These are phyloP conservation scores for Nothobranchius furzeri DNA, from an alignment of 2,113 vertebrate genomes.

Conservation along the genomic window DNA sequence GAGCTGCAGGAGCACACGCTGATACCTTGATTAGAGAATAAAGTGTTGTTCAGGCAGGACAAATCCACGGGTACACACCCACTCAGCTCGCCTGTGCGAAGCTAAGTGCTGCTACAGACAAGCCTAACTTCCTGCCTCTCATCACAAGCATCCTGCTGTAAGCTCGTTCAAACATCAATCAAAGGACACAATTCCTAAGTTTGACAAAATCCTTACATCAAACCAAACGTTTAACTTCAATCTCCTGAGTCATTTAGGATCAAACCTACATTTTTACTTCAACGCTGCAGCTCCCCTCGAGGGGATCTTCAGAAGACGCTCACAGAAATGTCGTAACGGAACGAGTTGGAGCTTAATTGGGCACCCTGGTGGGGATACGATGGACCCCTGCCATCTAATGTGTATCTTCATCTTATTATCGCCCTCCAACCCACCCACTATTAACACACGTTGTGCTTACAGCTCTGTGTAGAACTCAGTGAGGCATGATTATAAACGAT, in stretches of 20 bases:
- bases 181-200: too few relatives aligned
- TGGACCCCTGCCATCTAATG: slow-evolving; percentile 18
- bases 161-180: too few relatives aligned
- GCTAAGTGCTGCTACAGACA: slow-evolving; percentile 21
- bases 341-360: slow-evolving; percentile 27
- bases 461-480: neutral
- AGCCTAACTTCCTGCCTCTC: neutral
- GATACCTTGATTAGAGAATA: slow-evolving; percentile 36
- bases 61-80: slow-evolving; percentile 6
- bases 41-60: slow-evolving; percentile 20
- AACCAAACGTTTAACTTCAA: neutral
- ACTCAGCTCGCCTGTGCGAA: neutral
- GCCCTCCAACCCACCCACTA: neutral
- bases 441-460: neutral
- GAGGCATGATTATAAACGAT: neutral
- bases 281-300: neutral
- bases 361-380: slow-evolving; percentile 20
- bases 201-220: neutral
- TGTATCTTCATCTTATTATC: slow-evolving; percentile 15
- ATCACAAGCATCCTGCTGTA: too few relatives aligned
- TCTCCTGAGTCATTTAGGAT: neutral
- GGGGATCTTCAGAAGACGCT: slow-evolving; percentile 14
- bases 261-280: neutral
- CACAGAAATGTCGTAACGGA: slow-evolving; percentile 22
- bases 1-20: slow-evolving; percentile 24